Evolutionary conservation across 2,888 invertebrate genomes (phyloP).

Genomic region (Epirrhoe alternata): DNA sequence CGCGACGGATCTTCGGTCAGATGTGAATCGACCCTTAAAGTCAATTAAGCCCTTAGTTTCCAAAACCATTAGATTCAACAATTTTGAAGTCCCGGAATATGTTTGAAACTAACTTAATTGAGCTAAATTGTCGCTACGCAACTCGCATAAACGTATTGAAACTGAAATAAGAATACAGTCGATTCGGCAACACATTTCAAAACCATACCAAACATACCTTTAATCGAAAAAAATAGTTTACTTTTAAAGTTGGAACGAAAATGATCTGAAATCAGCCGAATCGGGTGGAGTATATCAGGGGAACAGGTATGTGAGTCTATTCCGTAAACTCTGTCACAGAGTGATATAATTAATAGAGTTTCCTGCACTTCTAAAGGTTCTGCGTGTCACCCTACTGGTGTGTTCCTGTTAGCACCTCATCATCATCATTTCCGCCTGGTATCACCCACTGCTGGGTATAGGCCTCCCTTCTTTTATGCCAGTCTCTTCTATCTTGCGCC

Average conservation of each 20-base stretch:
- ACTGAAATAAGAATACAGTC: background rate
- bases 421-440: too few species aligned
- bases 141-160: conserved; percentile 10
- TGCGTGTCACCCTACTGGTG: conserved; percentile 4
- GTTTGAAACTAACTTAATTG: conserved; percentile 11
- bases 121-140: conserved; percentile 14
- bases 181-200: background rate
- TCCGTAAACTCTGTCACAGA: conserved; percentile 16
- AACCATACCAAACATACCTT: too few species aligned
- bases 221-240: too few species aligned
- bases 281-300: background rate
- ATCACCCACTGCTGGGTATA: too few species aligned
- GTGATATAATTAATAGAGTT: conserved; percentile 18
- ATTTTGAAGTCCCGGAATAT: conserved; percentile 1
- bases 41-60: too few species aligned
- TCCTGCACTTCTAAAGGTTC: conserved; percentile 11
- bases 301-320: conserved; percentile 11
- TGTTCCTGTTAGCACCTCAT: background rate
- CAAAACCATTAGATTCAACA: conserved; percentile 1
- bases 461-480: too few species aligned
- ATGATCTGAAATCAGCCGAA: background rate
- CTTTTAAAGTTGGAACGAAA: too few species aligned
- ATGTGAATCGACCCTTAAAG: too few species aligned
- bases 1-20: too few species aligned
- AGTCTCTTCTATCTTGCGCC: too few species aligned